Evolutionary conservation across 2,888 invertebrate genomes (phyloP).

Genomic region (Melinaea marsaeus): DNA sequence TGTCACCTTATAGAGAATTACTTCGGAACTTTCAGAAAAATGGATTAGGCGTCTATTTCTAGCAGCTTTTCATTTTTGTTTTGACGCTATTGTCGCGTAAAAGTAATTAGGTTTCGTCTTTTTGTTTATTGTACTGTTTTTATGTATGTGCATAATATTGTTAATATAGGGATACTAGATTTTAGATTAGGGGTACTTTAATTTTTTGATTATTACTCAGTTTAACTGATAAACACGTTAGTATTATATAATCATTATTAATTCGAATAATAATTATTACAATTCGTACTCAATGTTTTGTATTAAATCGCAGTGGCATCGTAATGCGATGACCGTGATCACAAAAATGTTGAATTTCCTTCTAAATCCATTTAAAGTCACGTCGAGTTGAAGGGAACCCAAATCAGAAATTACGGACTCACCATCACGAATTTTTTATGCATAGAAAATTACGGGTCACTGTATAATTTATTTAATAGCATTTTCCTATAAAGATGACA

Average conservation of each 20-base stretch:
- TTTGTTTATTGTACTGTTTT: not conserved
- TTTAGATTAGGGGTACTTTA: too few relatives aligned
- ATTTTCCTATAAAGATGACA: conserved; percentile 40
- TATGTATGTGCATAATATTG: not conserved
- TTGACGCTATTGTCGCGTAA: not conserved
- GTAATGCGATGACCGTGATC: not conserved
- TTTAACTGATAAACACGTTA: too few relatives aligned
- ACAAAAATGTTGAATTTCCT: not conserved
- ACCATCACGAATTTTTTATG: conserved; percentile 18
- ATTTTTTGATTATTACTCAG: too few relatives aligned
- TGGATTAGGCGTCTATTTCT: conserved; percentile 15
- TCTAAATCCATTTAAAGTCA: conserved; percentile 3
- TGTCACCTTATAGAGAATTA: conserved; percentile 54
- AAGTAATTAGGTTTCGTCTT: not conserved
- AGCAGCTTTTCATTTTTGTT: not conserved
- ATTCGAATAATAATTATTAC: too few relatives aligned
- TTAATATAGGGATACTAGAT: too few relatives aligned
- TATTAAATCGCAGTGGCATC: too few relatives aligned
- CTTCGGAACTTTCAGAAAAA: conserved; percentile 36
- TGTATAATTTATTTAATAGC: conserved; percentile 44
- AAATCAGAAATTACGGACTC: conserved; percentile 14
- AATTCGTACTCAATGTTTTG: too few relatives aligned
- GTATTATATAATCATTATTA: too few relatives aligned
- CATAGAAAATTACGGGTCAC: conserved; percentile 45
- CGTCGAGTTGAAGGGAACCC: conserved; percentile 14